phyloP scores from a whole-genome alignment of 2,113 vertebrate genomes.

The Pyxicephalus adspersus region DNA sequence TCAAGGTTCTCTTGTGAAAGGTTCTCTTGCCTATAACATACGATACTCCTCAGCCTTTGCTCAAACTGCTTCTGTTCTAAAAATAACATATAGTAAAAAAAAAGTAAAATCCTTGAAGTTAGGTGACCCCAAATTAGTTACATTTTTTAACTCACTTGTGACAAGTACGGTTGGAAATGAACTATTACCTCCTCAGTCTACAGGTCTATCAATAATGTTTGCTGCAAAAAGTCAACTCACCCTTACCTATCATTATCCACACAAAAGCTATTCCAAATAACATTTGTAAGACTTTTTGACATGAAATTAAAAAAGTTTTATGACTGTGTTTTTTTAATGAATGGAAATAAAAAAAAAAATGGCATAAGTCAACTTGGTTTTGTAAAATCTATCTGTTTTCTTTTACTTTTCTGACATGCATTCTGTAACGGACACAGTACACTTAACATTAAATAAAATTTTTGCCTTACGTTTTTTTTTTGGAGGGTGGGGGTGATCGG shows the following conservation, averaged over 20 bases:
- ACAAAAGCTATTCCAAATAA: not conserved
- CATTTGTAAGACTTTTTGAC: constrained; percentile 12
- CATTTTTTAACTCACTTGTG: too few species aligned
- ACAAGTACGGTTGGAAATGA: too few species aligned
- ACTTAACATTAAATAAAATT: constrained; percentile 12
- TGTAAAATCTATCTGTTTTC: not conserved
- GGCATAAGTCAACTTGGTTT: not conserved
- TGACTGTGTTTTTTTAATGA: not conserved
- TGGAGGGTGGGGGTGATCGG: not conserved
- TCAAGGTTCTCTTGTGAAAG: too few species aligned
- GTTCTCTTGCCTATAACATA: too few species aligned
- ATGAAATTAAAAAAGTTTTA: constrained; percentile 7
- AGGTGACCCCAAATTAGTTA: too few species aligned
- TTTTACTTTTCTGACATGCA: not conserved
- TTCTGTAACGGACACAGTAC: not conserved
- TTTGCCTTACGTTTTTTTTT: not conserved
- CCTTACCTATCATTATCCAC: not conserved
- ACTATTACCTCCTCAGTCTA: too few species aligned
- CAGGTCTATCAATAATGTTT: too few species aligned
- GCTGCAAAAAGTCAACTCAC: too few species aligned
- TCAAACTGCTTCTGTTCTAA: too few species aligned
- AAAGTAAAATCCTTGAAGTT: too few species aligned
- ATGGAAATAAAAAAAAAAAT: not conserved
- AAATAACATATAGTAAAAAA: too few species aligned
- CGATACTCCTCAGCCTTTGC: too few species aligned